Percentiles rank a stretch among this genome's conserved stretches.
These are phyloP conservation scores for Alviniconcha marisindica DNA, from an alignment of 1,140 invertebrate species.

Conservation along the genomic window DNA sequence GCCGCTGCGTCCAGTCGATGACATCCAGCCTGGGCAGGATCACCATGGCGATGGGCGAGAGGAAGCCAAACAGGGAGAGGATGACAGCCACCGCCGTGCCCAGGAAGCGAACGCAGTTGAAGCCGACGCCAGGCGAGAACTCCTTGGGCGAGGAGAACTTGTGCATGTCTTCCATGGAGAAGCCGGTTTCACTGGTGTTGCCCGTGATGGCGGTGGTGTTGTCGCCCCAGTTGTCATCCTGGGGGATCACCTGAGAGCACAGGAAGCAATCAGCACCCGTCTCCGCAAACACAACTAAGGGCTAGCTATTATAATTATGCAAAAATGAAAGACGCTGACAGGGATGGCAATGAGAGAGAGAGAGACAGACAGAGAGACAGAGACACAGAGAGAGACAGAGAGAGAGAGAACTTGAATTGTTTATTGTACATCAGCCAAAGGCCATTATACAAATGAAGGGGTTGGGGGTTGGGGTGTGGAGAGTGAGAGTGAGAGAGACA, in stretches of 20 bases:
- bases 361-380: no score
- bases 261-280: no score
- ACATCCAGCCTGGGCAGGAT: conserved; percentile 85
- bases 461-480: no score
- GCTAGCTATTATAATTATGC: no score
- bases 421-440: no score
- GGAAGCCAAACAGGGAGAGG: conserved; percentile 88
- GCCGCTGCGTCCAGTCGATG: conserved; percentile 77
- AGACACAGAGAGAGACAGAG: no score
- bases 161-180: conserved; percentile 90
- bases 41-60: conserved; percentile 96
- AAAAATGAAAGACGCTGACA: no score
- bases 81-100: conserved; percentile 86
- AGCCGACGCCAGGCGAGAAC: conserved; percentile 74
- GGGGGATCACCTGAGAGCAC: conserved; percentile 86
- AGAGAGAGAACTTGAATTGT: no score
- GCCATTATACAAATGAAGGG: no score
- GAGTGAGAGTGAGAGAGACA: no score
- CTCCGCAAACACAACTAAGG: no score
- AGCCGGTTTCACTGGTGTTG: conserved; percentile 89
- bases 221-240: conserved; percentile 98
- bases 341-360: no score
- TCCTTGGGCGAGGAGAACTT: conserved; percentile 70
- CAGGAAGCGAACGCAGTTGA: conserved; percentile 73
- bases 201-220: conserved; percentile 98